Conservation (phyloP, 2,113 vertebrate species). For the Pachycephala philippinensis region DNA sequence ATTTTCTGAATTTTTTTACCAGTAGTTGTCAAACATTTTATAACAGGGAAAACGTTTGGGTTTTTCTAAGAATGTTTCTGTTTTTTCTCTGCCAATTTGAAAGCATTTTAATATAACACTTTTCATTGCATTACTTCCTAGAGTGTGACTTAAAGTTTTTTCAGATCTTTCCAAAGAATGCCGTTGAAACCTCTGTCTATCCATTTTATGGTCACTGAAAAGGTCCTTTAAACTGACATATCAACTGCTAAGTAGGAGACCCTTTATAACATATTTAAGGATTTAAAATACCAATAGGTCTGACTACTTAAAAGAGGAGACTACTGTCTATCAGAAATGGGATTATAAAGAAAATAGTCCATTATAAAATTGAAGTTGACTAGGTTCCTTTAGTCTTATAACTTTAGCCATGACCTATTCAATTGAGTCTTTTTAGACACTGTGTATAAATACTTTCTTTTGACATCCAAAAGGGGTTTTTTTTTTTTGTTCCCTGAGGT, state of each 20-base stretch:
- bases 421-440: neutral
- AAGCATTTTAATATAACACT: neutral
- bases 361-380: neutral
- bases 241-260: neutral
- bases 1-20: neutral
- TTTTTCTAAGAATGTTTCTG: neutral
- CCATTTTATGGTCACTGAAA: neutral
- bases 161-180: neutral
- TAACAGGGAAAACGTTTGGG: rapidly evolving
- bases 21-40: neutral
- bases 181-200: neutral
- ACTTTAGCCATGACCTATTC: neutral
- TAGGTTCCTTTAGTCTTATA: neutral
- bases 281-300: neutral
- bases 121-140: neutral
- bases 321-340: neutral
- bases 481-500: neutral
- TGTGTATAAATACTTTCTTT: neutral
- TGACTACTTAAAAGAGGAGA: neutral
- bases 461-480: neutral
- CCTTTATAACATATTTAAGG: neutral
- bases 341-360: neutral
- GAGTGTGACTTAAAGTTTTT: neutral
- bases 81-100: neutral
- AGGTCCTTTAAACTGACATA: neutral